These are phyloP conservation scores for Oncorhynchus tshawytscha DNA, from an alignment of 2,113 vertebrate genomes.

Conservation along the genomic window DNA sequence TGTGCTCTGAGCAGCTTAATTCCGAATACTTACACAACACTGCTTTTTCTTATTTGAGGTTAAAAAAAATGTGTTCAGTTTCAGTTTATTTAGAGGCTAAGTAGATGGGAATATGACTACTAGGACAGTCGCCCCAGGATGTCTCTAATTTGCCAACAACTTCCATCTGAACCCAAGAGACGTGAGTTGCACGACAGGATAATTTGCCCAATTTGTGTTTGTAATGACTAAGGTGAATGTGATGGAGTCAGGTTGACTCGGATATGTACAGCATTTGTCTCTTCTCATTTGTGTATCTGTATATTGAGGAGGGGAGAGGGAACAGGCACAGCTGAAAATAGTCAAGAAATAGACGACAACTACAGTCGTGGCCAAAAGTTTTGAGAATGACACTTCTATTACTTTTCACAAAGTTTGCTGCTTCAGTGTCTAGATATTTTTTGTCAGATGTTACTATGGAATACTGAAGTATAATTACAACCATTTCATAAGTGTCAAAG, in stretches of 20 bases:
- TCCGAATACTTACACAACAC: neutral
- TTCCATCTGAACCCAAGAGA: neutral
- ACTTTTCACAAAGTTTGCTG: no score
- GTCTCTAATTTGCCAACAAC: neutral
- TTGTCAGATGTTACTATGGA: no score
- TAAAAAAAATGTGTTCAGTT: neutral
- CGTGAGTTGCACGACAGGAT: neutral
- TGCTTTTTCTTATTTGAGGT: neutral
- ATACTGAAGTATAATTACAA: no score
- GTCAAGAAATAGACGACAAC: neutral
- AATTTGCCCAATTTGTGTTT: constrained; percentile 16
- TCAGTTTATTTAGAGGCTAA: neutral
- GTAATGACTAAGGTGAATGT: neutral
- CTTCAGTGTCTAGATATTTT: no score
- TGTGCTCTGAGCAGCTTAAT: no score
- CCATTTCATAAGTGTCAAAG: no score
- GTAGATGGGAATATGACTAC: neutral
- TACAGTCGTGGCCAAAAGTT: no score
- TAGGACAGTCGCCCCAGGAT: neutral
- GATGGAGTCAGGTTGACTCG: neutral
- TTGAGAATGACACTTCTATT: no score
- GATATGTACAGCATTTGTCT: neutral
- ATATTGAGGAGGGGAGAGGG: no score
- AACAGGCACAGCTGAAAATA: neutral
- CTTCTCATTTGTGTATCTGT: neutral